phyloP scores from a whole-genome alignment of 2,113 vertebrate genomes.

The Petromus typicus region DNA sequence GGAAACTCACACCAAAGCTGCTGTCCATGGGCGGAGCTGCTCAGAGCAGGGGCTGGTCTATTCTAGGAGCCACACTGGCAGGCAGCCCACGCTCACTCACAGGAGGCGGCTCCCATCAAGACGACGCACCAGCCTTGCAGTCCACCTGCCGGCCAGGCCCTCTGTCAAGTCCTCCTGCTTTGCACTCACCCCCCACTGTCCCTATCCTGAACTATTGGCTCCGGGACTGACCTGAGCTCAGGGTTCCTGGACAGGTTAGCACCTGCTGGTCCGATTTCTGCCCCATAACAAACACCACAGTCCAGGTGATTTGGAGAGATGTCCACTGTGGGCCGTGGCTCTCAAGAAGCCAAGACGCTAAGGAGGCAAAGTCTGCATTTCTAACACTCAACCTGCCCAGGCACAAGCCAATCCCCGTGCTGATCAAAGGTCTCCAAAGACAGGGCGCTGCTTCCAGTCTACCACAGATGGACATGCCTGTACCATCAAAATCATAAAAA shows the following conservation, averaged over 20 bases:
- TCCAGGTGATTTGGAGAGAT: not conserved
- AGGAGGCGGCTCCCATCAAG: too few species aligned
- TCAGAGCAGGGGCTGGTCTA: too few species aligned
- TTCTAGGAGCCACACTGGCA: not conserved
- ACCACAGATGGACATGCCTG: not conserved
- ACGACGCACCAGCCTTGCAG: too few species aligned
- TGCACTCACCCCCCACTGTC: too few species aligned
- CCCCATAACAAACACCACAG: not conserved
- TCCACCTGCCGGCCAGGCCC: not conserved
- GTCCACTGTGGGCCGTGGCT: fast-evolving
- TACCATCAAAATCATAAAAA: not conserved
- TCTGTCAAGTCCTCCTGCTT: not conserved
- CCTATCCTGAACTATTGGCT: not conserved
- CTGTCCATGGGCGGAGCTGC: too few species aligned
- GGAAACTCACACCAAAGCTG: too few species aligned
- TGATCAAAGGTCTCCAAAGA: not conserved
- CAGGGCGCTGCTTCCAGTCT: not conserved
- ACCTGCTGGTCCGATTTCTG: not conserved
- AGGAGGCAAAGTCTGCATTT: not conserved
- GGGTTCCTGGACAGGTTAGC: fast-evolving
- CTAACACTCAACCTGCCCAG: not conserved
- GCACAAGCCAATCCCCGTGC: too few species aligned
- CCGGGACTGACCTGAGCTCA: not conserved
- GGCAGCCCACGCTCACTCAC: too few species aligned
- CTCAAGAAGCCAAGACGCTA: not conserved